A percentile compares a stretch with the other conserved stretches of the same genome.
phyloP scores from a whole-genome alignment of 1,140 invertebrate genomes.

The Aculops lycopersici region DNA sequence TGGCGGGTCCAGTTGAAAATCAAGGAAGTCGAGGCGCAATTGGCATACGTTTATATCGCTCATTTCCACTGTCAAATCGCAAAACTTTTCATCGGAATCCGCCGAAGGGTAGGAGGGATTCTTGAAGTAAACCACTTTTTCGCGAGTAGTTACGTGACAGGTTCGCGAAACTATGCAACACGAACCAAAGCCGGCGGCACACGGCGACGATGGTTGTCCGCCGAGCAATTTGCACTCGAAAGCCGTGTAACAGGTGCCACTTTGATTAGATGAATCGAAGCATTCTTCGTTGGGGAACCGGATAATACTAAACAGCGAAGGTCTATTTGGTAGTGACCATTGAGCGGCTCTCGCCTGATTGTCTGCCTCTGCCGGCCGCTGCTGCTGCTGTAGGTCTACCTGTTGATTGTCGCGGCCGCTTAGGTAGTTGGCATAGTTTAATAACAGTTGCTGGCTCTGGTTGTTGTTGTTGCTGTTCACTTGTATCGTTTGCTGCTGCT shows the following conservation, averaged over 20 bases:
- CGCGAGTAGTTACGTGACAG: conserved; percentile 8
- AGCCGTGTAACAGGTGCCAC: conserved; percentile 28
- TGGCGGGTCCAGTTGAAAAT: conserved; percentile 26
- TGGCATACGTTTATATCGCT: conserved; percentile 23
- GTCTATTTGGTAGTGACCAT: too few species aligned
- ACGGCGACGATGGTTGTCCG: conserved; percentile 10
- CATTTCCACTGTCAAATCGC: conserved; percentile 27
- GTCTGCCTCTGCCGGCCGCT: too few species aligned
- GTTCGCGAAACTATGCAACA: conserved; percentile 12
- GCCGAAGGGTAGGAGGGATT: conserved; percentile 10
- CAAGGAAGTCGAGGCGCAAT: conserved; percentile 23
- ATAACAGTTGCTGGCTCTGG: too few species aligned
- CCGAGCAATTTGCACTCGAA: conserved; percentile 11
- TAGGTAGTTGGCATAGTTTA: too few species aligned
- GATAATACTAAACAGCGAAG: conserved; percentile 28
- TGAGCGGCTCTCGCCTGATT: too few species aligned
- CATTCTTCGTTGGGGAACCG: conserved; percentile 31
- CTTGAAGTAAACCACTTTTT: conserved; percentile 10
- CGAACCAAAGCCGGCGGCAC: conserved; percentile 13
- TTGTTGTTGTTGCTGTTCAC: too few species aligned
- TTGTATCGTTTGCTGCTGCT: too few species aligned
- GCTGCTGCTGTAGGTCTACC: too few species aligned
- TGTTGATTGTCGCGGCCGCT: too few species aligned
- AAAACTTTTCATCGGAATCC: conserved; percentile 16
- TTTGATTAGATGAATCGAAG: conserved; percentile 18